Conservation (phyloP, 37 sponge, comb jelly and placozoan species). For the Halichondria panicea region DNA sequence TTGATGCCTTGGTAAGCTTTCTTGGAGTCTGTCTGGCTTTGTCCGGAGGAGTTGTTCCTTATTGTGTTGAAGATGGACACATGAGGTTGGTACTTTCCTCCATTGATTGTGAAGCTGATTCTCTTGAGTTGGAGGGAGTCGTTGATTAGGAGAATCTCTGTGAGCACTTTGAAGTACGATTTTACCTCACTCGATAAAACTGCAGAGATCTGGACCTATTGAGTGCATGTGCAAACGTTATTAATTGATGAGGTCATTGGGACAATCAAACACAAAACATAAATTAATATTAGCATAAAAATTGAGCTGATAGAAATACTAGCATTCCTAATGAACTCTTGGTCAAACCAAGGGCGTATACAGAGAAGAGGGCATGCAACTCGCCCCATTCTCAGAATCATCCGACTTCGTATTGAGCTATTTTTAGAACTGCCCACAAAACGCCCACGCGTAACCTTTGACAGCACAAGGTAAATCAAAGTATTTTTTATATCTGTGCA, state of each 20-base stretch:
- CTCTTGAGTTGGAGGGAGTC: conserved; percentile 72
- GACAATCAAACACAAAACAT: not conserved
- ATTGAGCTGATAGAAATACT: no score
- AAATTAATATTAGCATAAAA: no score
- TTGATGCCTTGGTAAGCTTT: conserved; percentile 94
- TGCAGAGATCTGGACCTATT: conserved; percentile 35
- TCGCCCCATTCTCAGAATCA: no score
- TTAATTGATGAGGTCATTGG: not conserved
- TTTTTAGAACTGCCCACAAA: no score
- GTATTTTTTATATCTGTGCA: no score
- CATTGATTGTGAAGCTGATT: conserved; percentile 60
- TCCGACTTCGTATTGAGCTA: no score
- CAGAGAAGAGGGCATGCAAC: no score
- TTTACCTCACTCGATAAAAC: conserved; percentile 62
- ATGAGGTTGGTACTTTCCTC: conserved; percentile 56
- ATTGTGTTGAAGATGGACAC: conserved; percentile 56
- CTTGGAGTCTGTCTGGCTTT: conserved; percentile 65
- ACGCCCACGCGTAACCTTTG: no score
- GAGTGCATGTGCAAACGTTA: not conserved
- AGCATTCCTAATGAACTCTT: no score
- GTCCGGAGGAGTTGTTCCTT: conserved; percentile 36
- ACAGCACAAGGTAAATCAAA: no score
- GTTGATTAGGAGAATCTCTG: conserved; percentile 64
- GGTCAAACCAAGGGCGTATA: no score
- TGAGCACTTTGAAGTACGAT: conserved; percentile 62